Conservation (phyloP, 2,797 vertebrate species). For the Trachops cirrhosus region DNA sequence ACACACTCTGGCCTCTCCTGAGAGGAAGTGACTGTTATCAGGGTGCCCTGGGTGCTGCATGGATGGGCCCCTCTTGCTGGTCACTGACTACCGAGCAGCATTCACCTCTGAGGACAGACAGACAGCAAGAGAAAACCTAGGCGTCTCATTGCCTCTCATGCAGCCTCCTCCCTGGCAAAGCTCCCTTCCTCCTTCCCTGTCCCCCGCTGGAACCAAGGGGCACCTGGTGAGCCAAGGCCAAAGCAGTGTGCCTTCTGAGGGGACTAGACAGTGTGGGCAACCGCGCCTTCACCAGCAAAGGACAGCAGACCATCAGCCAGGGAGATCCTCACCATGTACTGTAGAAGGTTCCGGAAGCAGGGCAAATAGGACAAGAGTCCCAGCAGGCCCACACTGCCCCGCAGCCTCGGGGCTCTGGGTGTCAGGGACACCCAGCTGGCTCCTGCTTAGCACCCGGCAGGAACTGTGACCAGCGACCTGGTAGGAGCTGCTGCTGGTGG, state of each 20-base stretch:
- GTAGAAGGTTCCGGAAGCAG: neutral
- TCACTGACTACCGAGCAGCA: neutral
- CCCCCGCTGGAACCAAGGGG: neutral
- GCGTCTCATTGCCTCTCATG: rapidly evolving
- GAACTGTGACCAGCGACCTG: neutral
- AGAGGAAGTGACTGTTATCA: neutral
- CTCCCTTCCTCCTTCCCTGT: neutral
- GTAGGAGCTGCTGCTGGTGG: neutral
- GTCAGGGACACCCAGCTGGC: neutral
- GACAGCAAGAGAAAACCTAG: neutral
- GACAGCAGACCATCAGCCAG: neutral
- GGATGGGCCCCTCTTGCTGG: neutral
- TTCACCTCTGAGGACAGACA: neutral
- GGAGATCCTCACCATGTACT: rapidly evolving
- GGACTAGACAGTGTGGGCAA: neutral
- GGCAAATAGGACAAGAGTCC: neutral
- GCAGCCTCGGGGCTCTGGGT: neutral
- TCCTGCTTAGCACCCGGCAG: neutral
- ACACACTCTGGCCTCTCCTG: neutral
- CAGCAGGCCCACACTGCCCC: neutral
- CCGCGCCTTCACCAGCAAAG: neutral
- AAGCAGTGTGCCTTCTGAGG: neutral
- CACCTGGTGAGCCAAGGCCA: neutral
- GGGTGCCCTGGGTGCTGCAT: neutral
- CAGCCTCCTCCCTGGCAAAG: neutral